Base-by-base conservation (phyloP, 1,140 invertebrate species). In the Condylostylus longicornis region DNA sequence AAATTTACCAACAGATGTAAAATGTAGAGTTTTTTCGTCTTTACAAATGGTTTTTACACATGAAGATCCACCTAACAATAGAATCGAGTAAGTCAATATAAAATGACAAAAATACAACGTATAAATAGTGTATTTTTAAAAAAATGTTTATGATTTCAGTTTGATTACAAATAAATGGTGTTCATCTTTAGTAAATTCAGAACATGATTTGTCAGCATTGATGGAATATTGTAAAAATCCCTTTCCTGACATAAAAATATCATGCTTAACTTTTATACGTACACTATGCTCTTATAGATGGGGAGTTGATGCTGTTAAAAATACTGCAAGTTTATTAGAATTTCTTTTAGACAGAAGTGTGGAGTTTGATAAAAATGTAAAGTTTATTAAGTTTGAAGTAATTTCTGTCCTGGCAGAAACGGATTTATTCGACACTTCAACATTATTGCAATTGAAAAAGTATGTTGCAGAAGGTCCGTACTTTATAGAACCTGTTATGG, bases 391-490 rank as follows among this genome's bases (percentile, higher is more conserved):
- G 51, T 87, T 72, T 61, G 69, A 73, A 41, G 66, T 88, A 14
- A 67, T 88, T 6, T 66, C 68, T 44, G 62, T 64, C 31, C 53
- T 89, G 18, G 63, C 71, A 1, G 61, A 68, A n/a, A 76, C 77
- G 25, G 22, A 53, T 2, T 66, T 75, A 38, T 84, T 87, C 54
- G 72, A 81, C 41, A 51, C 65, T 7, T 63, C 64, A 27, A 74
- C 67, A 5, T 65, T 70, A 37, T 48, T 69, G 30, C 70, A 68
- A 45, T 62, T 87, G 6, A 66, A 70, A 36, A 62, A 68, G 12
- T 84, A 74, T 58, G 69, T 77, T 4, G 68, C 71, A 20, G 70
- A 85, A 53, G 83, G 84, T 3, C 71, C 81, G 14, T 79, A 77
- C 46, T 75, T 70, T 61, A 63, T 81, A 14, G 68, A 75, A 38